These are phyloP conservation scores for Caenorhabditis doughertyi DNA, from an alignment of 2,888 invertebrate genomes.

Conservation along the genomic window DNA sequence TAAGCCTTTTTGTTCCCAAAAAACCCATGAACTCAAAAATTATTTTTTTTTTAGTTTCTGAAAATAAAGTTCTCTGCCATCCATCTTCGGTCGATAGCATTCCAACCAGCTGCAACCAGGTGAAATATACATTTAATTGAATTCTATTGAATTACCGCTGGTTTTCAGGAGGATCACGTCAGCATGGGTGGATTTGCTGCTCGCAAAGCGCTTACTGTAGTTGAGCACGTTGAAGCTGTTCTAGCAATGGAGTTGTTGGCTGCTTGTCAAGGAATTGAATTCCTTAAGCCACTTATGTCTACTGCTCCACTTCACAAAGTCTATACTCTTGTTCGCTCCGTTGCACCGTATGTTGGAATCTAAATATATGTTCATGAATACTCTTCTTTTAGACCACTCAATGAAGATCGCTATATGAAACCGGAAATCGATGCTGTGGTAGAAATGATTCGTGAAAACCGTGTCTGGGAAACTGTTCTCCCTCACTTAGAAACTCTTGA, in stretches of 20 bases:
- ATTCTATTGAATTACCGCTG: background rate
- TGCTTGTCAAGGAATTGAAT: constrained; percentile 88
- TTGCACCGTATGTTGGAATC: constrained; percentile 84
- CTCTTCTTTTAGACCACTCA: constrained; percentile 85
- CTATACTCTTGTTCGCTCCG: constrained; percentile 86
- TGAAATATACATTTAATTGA: constrained; percentile 20
- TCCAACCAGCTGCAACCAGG: constrained; percentile 87
- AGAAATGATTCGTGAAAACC: constrained; percentile 84
- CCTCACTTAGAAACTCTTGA: constrained; percentile 84
- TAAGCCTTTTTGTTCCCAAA: too few relatives aligned
- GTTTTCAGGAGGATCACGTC: constrained; percentile 86
- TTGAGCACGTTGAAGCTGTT: constrained; percentile 85
- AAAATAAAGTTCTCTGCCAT: constrained; percentile 88
- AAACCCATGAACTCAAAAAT: too few relatives aligned
- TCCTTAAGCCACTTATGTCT: constrained; percentile 86
- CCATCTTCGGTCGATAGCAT: constrained; percentile 87
- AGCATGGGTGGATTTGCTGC: constrained; percentile 88
- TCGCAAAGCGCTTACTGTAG: constrained; percentile 86
- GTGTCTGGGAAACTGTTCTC: constrained; percentile 86
- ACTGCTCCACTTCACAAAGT: constrained; percentile 87
- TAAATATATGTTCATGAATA: background rate
- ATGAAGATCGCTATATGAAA: constrained; percentile 87
- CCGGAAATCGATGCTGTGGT: constrained; percentile 87
- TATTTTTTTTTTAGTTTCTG: constrained; percentile 86
- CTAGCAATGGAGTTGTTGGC: constrained; percentile 87